Base-by-base conservation (phyloP, 2,113 vertebrate species). In the Hyaena hyaena region DNA sequence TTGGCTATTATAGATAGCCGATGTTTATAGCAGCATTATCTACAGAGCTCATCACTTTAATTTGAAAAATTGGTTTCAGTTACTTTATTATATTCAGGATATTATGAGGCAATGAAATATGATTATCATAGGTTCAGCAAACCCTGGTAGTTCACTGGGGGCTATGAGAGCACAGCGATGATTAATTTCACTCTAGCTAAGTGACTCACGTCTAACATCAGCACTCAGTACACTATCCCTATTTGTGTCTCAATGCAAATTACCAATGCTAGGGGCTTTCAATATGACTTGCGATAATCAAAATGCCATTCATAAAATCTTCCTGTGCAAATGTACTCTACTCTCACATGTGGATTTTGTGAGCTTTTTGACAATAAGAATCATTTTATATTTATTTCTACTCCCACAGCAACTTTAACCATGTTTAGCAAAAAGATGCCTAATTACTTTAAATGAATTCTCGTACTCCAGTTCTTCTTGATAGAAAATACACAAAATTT, bases 31-130 rank as follows among this genome's bases (percentile, higher is more conserved):
- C 14, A 77, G 43, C 14, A 31, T 77, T 77, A 77, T 48, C 7
- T 77, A 77, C 4, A 12, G 43, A 31, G 43, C 31, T 76, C 43
- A 76, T 76, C 4, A 31, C 45, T 92, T 95, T 53, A 53, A 66
- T 53, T 97, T 96, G 94, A 93, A 53, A 94, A 81, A 85, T 35
- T 82, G 31, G 50, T 69, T 81, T 88, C 58, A 88, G 85, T 93
- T 92, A 89, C 86, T 86, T 93, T 94, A 89, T 89, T 86, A 82
- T 31, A 50, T 15, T 77, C 48, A 92, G 66, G 95, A 86, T 93
- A 35, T 83, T 68, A 82, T 19, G 28, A 90, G 28, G 83, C 28
- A 93, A 66, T 58, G 50, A 97, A 58, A 71, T 65, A 26, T 33
- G 83, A 95, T 92, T 89, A 96, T 65, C 33, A 10, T 24, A 84